A percentile compares a stretch with the other conserved stretches of the same genome.
Evolutionary conservation across 2,113 vertebrate species (phyloP).

Genomic region (Percina caprodes): DNA sequence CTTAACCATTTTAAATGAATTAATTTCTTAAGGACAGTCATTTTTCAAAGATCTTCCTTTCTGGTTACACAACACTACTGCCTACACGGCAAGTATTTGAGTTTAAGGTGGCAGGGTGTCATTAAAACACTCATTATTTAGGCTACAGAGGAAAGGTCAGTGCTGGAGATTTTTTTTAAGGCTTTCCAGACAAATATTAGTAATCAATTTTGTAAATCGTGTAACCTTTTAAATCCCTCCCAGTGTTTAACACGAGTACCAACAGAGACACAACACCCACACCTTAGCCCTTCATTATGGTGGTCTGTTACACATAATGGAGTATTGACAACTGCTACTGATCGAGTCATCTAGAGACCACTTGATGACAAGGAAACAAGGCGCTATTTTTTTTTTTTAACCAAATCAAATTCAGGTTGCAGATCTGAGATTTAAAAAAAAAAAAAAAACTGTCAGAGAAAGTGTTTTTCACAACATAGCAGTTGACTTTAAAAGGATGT

Average conservation of each 20-base stretch:
- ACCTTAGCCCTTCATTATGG: background rate
- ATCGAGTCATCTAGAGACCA: background rate
- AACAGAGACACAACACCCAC: no score
- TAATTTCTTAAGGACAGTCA: no score
- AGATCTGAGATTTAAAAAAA: background rate
- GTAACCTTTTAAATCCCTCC: background rate
- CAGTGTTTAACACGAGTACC: background rate
- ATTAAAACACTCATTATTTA: no score
- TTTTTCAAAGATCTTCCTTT: no score
- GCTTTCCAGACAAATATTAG: background rate
- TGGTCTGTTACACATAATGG: background rate
- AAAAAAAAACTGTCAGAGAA: conserved; percentile 36
- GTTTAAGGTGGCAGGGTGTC: no score
- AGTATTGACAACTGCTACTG: background rate
- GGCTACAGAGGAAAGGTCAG: background rate
- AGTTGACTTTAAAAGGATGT: background rate
- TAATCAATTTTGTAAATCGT: background rate
- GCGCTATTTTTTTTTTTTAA: background rate
- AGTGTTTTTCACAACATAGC: conserved; percentile 59
- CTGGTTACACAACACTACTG: no score
- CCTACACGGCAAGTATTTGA: no score
- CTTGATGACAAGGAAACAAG: background rate
- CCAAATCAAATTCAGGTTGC: no score
- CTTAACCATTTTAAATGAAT: no score
- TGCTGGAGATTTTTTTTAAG: background rate